phyloP scores from a whole-genome alignment of 2,113 vertebrate species.

The Ailuropoda melanoleuca region DNA sequence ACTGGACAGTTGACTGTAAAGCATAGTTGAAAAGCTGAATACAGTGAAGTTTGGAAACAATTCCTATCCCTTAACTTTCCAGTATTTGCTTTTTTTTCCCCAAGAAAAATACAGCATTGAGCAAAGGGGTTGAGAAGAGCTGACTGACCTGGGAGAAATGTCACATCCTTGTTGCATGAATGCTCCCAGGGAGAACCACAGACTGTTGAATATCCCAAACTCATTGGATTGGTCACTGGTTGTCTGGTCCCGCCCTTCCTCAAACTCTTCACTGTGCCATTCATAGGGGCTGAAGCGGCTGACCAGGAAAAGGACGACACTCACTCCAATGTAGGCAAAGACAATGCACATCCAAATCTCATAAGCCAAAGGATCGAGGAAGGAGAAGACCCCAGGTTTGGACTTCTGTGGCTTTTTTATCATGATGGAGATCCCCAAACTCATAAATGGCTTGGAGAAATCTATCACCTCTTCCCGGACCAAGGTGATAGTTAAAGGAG shows the following conservation, averaged over 20 bases:
- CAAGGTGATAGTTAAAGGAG: constrained; percentile 97
- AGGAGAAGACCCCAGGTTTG: constrained; percentile 98
- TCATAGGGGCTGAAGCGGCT: constrained; percentile 99
- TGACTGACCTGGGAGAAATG: constrained; percentile 96
- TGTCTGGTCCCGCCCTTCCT: constrained; percentile 92
- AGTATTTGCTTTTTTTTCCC: neutral
- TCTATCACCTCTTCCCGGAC: constrained; percentile 99
- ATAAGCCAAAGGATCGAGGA: constrained; percentile 97
- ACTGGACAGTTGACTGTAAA: neutral
- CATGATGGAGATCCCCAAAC: constrained; percentile 99
- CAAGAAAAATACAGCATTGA: neutral
- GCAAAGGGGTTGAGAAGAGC: neutral
- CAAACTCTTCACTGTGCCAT: constrained; percentile 97
- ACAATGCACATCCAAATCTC: constrained; percentile 99
- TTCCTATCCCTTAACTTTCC: neutral
- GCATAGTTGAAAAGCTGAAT: neutral
- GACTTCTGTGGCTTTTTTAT: constrained; percentile 99
- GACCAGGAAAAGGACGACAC: constrained; percentile 98
- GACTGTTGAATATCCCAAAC: constrained; percentile 99
- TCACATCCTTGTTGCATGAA: constrained; percentile 99
- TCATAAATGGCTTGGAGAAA: constrained; percentile 99
- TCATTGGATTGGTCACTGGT: constrained; percentile 93
- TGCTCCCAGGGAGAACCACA: constrained; percentile 98
- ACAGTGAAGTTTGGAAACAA: neutral
- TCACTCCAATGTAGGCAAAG: constrained; percentile 99